These are phyloP conservation scores for Pitangus sulphuratus DNA, from an alignment of 2,797 vertebrate genomes.

Conservation along the genomic window DNA sequence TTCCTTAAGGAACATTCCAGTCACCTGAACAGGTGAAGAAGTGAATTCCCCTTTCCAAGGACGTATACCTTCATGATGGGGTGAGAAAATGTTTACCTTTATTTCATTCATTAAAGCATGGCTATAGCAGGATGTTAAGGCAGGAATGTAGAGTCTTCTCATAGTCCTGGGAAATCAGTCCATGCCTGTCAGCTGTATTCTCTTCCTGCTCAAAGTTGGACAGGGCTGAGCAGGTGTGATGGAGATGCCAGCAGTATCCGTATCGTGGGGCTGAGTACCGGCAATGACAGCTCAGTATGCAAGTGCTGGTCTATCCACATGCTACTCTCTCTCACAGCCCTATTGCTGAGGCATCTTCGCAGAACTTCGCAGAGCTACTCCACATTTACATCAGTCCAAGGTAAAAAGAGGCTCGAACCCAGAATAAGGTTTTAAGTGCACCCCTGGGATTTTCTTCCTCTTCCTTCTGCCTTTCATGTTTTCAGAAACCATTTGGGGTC, in stretches of 20 bases:
- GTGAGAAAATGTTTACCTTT: neutral
- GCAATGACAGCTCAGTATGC: neutral
- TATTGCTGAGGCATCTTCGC: accelerated
- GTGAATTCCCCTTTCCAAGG: neutral
- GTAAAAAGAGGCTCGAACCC: accelerated
- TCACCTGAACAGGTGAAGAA: neutral
- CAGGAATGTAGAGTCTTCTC: neutral
- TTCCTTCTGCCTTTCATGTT: neutral
- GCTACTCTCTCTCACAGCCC: neutral
- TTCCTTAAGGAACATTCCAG: neutral
- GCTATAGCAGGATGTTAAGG: neutral
- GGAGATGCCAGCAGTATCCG: neutral
- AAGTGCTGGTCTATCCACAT: neutral
- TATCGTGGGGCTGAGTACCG: neutral
- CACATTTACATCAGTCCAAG: neutral
- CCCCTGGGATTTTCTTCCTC: neutral
- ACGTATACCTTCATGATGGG: neutral
- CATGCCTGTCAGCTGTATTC: neutral
- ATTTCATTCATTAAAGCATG: neutral
- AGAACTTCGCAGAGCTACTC: neutral
- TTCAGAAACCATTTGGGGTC: neutral
- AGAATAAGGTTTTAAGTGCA: neutral
- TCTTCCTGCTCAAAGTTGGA: neutral
- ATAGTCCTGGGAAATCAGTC: neutral
- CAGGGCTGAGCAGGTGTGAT: neutral